Base-by-base conservation (phyloP, 2,888 invertebrate species). In the Notodonta dromedarius region DNA sequence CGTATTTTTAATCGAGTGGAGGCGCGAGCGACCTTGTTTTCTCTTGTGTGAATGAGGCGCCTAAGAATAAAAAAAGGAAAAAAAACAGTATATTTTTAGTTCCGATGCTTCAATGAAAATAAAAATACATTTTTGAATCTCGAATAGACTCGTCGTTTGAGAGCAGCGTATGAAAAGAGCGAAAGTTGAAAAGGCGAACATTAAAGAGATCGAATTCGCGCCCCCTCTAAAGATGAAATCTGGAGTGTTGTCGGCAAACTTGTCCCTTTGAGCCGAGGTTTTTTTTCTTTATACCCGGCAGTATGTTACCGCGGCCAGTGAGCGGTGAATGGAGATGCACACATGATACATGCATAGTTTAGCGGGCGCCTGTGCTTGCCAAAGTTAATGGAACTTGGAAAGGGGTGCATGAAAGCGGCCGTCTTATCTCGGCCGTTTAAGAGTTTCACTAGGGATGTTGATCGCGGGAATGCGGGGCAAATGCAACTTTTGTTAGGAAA, bases 261-360 rank as follows among this genome's bases (percentile, higher is more conserved):
- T 67, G 71, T 74, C 73, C 79, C 89, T 89, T 90, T 89, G 88
- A 89, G 68, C 70, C 71, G 71, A 76, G 77, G 77, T 84, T 86
- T 86, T 86, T 86, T 55, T 44, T 44, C 40, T 56, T 42, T 56
- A 16, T 24, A 56, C 11, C 24, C 24, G 40, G 24, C 11, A 39
- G 48, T 53, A 46, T 61, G 57, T 57, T 59, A 56, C 79, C 77
- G 74, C 85, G 89, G 87, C 70, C 87, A 83, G 85, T 77, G 69
- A 74, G 71, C 77, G 79, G 70, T 90, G 89, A 89, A 91, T 87
- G 79, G 91, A 91, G 91, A 92, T 92, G 91, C 83, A 90, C 85
- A 91, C 91, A 90, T 73, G 91, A 92, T 91, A 91, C 84, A 77
- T 87, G 88, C 89, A 91, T 90, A 91, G 85, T 91, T 88, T 78